A percentile compares a stretch with the other conserved stretches of the same genome.
phyloP scores from a whole-genome alignment of 2,113 vertebrate genomes.

The Rhea americana region DNA sequence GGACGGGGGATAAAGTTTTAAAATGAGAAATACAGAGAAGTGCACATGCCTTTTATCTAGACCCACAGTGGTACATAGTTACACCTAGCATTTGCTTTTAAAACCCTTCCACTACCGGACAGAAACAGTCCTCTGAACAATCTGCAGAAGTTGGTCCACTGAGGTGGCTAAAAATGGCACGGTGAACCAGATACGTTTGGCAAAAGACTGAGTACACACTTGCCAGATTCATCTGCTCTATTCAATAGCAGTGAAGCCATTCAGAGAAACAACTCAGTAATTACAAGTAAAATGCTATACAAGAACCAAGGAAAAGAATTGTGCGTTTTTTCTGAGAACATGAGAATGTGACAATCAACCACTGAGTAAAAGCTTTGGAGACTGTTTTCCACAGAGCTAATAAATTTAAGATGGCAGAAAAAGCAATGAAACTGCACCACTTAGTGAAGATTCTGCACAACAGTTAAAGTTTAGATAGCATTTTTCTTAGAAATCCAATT shows the following conservation, averaged over 20 bases:
- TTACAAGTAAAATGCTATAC: slow-evolving; percentile 3
- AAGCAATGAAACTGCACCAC: slow-evolving; percentile 35
- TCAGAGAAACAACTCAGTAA: slow-evolving; percentile 11
- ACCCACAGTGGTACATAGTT: slow-evolving; percentile 14
- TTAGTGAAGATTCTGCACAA: slow-evolving; percentile 50
- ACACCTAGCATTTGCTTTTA: not conserved
- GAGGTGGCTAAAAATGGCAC: slow-evolving; percentile 45
- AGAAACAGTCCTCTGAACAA: slow-evolving; percentile 32
- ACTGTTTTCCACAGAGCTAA: not conserved
- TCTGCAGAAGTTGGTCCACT: not conserved
- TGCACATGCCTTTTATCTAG: slow-evolving; percentile 48
- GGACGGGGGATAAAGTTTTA: slow-evolving; percentile 28
- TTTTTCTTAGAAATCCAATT: slow-evolving; percentile 36
- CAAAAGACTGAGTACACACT: slow-evolving; percentile 22
- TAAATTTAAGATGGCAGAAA: not conserved
- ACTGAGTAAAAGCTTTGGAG: slow-evolving; percentile 15
- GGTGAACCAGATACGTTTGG: slow-evolving; percentile 34
- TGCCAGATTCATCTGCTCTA: not conserved
- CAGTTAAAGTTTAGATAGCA: slow-evolving; percentile 31
- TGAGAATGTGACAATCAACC: slow-evolving; percentile 22
- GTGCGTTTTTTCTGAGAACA: slow-evolving; percentile 55
- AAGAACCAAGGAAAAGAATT: slow-evolving; percentile 38
- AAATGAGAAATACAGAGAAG: slow-evolving; percentile 47
- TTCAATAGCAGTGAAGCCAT: not conserved
- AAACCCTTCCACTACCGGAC: not conserved